phyloP scores from a whole-genome alignment of 2,113 vertebrate genomes.

The Argyrosomus japonicus region DNA sequence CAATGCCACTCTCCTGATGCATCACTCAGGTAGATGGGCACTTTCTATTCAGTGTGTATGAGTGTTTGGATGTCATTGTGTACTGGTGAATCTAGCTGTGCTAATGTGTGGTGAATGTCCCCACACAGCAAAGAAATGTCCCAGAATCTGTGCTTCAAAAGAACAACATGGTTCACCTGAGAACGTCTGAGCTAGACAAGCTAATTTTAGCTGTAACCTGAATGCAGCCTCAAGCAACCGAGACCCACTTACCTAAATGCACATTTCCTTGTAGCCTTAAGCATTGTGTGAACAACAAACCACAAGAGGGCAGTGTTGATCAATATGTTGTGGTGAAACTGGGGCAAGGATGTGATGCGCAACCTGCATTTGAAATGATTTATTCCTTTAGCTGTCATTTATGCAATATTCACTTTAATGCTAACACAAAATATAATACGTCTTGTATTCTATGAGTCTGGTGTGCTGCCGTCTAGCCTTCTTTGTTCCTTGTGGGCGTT shows the following conservation, averaged over 20 bases:
- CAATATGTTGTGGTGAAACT: background rate
- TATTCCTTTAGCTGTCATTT: constrained; percentile 2
- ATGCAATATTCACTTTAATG: background rate
- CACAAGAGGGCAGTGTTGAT: constrained; percentile 71
- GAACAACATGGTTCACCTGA: background rate
- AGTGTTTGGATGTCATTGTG: background rate
- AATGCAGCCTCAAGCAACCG: constrained; percentile 38
- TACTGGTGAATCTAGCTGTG: background rate
- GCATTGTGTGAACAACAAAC: constrained; percentile 8
- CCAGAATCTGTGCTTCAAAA: constrained; percentile 7
- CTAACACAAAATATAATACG: background rate
- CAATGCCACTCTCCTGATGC: constrained; percentile 89
- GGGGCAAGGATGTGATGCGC: background rate
- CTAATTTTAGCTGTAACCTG: constrained; percentile 50
- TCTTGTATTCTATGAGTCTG: background rate
- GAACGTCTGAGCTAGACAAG: constrained; percentile 16
- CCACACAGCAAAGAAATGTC: background rate
- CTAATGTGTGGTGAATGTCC: background rate
- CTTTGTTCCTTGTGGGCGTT: background rate
- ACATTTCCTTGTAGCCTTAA: constrained; percentile 9
- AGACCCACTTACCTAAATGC: constrained; percentile 55
- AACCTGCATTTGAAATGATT: background rate
- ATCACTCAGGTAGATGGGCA: constrained; percentile 88
- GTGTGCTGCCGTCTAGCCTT: background rate
- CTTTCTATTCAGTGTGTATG: background rate